Evolutionary conservation across 2,888 invertebrate species (phyloP).

Genomic region (Amiota mariae): DNA sequence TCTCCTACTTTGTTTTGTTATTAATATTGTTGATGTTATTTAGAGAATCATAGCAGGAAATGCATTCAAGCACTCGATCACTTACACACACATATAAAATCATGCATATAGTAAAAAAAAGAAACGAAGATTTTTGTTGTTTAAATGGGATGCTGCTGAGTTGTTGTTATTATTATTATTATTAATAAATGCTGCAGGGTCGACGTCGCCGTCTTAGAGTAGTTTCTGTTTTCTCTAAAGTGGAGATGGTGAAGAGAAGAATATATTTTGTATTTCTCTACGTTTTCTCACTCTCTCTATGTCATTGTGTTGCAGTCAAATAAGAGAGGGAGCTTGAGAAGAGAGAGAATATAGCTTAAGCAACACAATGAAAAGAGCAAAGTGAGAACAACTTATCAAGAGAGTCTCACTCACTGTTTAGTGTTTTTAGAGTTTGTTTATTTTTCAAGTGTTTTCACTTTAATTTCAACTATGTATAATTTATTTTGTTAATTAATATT

Average conservation of each 20-base stretch:
- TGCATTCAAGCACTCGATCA: background rate
- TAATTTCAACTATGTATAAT: background rate
- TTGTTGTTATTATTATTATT: background rate
- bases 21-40: background rate
- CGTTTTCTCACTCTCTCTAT: no score
- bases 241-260: no score
- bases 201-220: no score
- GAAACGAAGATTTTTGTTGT: background rate
- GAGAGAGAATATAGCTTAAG: no score
- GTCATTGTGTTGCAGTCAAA: no score
- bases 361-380: no score
- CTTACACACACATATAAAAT: no score
- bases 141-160: background rate
- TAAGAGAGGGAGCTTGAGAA: no score
- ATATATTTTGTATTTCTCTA: no score
- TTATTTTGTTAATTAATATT: background rate
- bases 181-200: background rate
- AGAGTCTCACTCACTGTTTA: no score
- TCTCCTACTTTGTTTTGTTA: background rate
- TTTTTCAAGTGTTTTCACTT: background rate
- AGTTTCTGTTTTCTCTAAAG: no score
- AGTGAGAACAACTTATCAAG: no score
- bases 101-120: background rate
- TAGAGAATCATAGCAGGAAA: background rate
- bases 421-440: background rate